Conservation (phyloP, 2,888 invertebrate genomes). For the Allolobophora icterica region DNA sequence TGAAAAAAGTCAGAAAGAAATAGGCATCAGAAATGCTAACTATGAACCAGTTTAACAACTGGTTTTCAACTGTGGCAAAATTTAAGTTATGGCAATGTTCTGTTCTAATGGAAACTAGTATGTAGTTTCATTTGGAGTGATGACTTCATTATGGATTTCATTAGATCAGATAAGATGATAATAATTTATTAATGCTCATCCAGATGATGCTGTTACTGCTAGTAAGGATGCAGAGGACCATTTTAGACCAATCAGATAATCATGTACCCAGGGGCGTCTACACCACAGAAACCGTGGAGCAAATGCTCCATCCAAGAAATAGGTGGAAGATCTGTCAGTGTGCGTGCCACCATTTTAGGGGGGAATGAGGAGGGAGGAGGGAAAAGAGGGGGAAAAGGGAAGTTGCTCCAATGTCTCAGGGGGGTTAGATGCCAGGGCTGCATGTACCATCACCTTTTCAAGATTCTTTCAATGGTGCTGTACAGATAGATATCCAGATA, state of each 20-base stretch:
- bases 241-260: not conserved
- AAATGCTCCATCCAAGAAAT: too few relatives aligned
- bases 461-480: not conserved
- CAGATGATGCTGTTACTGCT: not conserved
- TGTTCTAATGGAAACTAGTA: not conserved
- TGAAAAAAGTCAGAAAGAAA: constrained; percentile 39
- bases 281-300: too few relatives aligned
- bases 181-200: not conserved
- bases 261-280: too few relatives aligned
- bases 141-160: not conserved
- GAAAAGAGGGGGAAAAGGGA: too few relatives aligned
- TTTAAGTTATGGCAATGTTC: not conserved
- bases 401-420: too few relatives aligned
- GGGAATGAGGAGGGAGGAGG: too few relatives aligned
- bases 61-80: too few relatives aligned
- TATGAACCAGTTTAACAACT: not conserved
- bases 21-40: not conserved
- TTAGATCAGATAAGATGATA: not conserved
- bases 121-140: not conserved
- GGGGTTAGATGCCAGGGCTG: too few relatives aligned
- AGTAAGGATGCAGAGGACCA: not conserved
- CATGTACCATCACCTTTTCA: not conserved
- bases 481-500: not conserved
- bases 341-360: too few relatives aligned
- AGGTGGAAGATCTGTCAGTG: too few relatives aligned